Evolutionary conservation across 1,140 invertebrate species (phyloP).

Genomic region (Zaprionus taronus): DNA sequence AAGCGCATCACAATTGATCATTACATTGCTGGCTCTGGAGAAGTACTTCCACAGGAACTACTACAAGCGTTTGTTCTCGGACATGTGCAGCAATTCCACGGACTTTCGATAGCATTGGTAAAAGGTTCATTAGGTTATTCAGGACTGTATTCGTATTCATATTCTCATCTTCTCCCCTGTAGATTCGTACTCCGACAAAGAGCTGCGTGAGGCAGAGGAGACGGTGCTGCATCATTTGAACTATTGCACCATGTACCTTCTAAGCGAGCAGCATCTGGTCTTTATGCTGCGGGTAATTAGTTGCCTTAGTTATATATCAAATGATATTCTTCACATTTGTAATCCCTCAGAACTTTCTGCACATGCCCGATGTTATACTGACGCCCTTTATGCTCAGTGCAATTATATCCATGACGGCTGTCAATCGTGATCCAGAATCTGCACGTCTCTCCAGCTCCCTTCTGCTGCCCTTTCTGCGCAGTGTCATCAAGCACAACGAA

Average conservation of each 20-base stretch:
- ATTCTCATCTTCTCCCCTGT: too few species aligned
- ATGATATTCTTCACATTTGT: not conserved
- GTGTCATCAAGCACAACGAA: slow-evolving; percentile 75
- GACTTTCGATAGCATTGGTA: slow-evolving; percentile 85
- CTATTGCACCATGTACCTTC: slow-evolving; percentile 78
- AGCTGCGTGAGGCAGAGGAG: slow-evolving; percentile 78
- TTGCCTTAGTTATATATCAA: not conserved
- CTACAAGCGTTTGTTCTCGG: slow-evolving; percentile 81
- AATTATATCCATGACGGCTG: slow-evolving; percentile 73
- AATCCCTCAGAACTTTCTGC: slow-evolving; percentile 64
- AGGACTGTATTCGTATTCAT: not conserved
- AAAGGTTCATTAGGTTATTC: not conserved
- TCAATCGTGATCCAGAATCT: slow-evolving; percentile 78
- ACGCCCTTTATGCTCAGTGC: slow-evolving; percentile 81
- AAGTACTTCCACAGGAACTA: slow-evolving; percentile 85
- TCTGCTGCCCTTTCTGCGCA: slow-evolving; percentile 73
- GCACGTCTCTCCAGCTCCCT: slow-evolving; percentile 59
- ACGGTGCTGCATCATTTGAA: slow-evolving; percentile 81
- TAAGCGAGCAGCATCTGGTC: slow-evolving; percentile 69
- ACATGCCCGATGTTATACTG: slow-evolving; percentile 74
- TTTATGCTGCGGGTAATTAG: slow-evolving; percentile 63
- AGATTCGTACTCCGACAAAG: slow-evolving; percentile 83
- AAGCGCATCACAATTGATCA: slow-evolving; percentile 73
- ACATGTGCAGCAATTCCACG: slow-evolving; percentile 79
- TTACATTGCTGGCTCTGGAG: slow-evolving; percentile 82